These are phyloP conservation scores for Bothrops jararaca DNA, from an alignment of 2,113 vertebrate species.

Conservation along the genomic window DNA sequence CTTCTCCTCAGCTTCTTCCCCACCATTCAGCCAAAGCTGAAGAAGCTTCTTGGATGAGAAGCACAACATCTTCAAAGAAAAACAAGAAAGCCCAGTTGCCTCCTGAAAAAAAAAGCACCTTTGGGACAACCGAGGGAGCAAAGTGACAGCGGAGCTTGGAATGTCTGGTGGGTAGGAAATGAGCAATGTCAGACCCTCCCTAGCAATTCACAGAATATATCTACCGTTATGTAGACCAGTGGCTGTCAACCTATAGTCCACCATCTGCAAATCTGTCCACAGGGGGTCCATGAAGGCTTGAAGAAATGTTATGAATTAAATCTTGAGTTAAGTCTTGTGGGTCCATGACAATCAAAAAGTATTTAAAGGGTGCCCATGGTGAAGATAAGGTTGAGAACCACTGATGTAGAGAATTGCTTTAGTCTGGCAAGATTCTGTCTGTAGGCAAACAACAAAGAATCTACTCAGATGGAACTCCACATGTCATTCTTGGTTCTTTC, in stretches of 20 bases:
- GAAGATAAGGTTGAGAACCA: background rate
- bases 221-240: background rate
- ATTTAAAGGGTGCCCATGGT: background rate
- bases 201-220: background rate
- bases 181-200: background rate
- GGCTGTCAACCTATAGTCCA: background rate
- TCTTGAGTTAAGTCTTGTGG: background rate
- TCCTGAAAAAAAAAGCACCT: too few species aligned
- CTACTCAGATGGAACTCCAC: background rate
- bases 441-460: background rate
- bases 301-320: background rate
- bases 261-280: too few species aligned
- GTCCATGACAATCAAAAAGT: background rate
- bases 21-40: too few species aligned
- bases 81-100: too few species aligned
- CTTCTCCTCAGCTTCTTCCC: too few species aligned
- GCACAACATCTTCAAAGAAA: too few species aligned
- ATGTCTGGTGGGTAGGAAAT: background rate
- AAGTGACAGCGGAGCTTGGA: background rate
- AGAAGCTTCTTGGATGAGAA: too few species aligned
- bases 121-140: background rate
- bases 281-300: background rate
- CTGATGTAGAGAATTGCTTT: background rate
- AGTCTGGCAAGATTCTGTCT: background rate
- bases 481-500: background rate